Conservation (phyloP, 2,113 vertebrate genomes). For the Calidris pugnax region DNA sequence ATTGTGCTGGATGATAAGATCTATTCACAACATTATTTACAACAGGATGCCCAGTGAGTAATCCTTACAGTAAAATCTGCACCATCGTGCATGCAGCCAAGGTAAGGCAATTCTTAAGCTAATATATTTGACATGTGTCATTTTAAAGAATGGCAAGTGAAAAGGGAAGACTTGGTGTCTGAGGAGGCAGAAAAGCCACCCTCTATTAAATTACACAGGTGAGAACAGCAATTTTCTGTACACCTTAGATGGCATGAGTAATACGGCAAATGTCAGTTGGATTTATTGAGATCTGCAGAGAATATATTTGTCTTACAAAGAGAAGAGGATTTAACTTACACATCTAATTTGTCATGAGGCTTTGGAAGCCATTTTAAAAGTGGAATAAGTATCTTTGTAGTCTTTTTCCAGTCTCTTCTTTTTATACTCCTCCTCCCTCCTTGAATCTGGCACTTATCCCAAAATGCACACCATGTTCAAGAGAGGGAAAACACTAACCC, state of each 20-base stretch:
- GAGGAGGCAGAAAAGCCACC: not conserved
- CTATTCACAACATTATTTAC: not conserved
- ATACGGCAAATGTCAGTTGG: not conserved
- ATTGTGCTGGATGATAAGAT: not conserved
- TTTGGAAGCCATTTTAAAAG: slow-evolving; percentile 25
- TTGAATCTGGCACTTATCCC: slow-evolving; percentile 28
- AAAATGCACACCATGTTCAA: slow-evolving; percentile 28
- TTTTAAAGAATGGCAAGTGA: not conserved
- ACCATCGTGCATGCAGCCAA: not conserved
- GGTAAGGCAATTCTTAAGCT: not conserved
- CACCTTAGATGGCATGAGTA: not conserved
- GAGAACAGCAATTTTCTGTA: not conserved
- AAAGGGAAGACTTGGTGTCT: not conserved
- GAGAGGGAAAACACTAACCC: slow-evolving; percentile 60
- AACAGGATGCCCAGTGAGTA: not conserved
- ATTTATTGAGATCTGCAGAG: not conserved
- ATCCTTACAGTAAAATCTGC: not conserved
- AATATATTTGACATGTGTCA: not conserved
- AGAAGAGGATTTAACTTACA: not conserved
- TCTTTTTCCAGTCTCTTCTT: slow-evolving; percentile 10
- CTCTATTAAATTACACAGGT: not conserved
- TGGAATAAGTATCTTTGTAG: not conserved
- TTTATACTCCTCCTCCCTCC: slow-evolving; percentile 4
- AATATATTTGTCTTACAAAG: not conserved
- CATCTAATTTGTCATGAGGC: not conserved